phyloP scores from a whole-genome alignment of 2,888 invertebrate species.

The Zaprionus lineosus region DNA sequence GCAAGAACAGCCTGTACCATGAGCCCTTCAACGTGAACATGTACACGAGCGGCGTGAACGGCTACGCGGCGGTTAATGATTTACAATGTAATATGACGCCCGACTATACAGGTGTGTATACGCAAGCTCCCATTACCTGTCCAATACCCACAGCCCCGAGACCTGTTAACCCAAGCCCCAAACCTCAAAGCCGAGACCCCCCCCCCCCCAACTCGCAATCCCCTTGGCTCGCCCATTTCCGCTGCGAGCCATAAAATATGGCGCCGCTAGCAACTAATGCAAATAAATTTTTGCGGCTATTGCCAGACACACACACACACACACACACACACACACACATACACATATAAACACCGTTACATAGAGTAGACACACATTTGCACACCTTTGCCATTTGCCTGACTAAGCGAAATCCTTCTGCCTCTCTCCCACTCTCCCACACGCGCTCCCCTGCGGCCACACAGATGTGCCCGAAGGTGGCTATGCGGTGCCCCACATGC shows the following conservation, averaged over 20 bases:
- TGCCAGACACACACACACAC: constrained; percentile 26
- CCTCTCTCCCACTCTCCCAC: constrained; percentile 32
- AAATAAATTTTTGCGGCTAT: constrained; percentile 70
- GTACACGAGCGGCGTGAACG: constrained; percentile 83
- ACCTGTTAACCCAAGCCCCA: constrained; percentile 1
- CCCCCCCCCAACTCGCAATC: constrained; percentile 22
- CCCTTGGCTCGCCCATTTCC: constrained; percentile 51
- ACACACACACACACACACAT: constrained; percentile 9
- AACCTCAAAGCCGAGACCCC: constrained; percentile 7
- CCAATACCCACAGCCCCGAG: constrained; percentile 20
- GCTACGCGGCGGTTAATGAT: constrained; percentile 83
- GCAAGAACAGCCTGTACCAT: constrained; percentile 83
- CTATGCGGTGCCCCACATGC: constrained; percentile 86
- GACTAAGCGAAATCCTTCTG: constrained; percentile 65
- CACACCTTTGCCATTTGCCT: constrained; percentile 47
- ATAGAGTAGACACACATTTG: background rate
- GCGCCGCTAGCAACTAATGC: constrained; percentile 68
- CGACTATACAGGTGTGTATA: constrained; percentile 85
- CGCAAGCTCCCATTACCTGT: constrained; percentile 6
- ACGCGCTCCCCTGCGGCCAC: constrained; percentile 18
- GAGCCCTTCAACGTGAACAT: constrained; percentile 84
- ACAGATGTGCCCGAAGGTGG: constrained; percentile 86
- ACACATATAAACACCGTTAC: constrained; percentile 2
- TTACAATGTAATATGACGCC: constrained; percentile 84
- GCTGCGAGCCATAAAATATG: constrained; percentile 68